Conservation (phyloP, 37 sponge, comb jelly and placozoan species). For the Trichoplax adhaerens region DNA sequence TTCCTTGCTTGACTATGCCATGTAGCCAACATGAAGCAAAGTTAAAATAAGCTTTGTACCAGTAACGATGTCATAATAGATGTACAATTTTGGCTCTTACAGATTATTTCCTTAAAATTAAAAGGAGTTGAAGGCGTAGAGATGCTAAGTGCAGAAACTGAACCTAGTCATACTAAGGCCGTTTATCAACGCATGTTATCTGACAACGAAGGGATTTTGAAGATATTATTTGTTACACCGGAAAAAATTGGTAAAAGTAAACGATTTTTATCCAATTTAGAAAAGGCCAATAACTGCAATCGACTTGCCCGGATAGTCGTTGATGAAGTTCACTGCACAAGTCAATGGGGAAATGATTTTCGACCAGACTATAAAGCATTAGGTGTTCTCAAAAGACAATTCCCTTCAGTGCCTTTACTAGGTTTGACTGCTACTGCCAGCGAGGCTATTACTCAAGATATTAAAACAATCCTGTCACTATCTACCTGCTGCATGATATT, state of each 20-base stretch:
- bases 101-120: no score
- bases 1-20: no score
- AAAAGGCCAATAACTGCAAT: constrained; percentile 56
- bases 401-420: constrained; percentile 59
- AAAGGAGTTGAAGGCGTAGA: no score
- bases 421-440: constrained; percentile 97
- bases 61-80: no score
- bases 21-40: no score
- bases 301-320: constrained; percentile 65
- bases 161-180: no score
- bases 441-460: constrained; percentile 43
- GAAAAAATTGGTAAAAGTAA: constrained; percentile 80
- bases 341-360: constrained; percentile 99
- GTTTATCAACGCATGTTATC: constrained; percentile 5
- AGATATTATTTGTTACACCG: constrained; percentile 81
- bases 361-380: constrained; percentile 85
- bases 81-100: no score
- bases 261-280: constrained; percentile 60
- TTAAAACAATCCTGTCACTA: constrained; percentile 29
- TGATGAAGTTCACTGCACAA: constrained; percentile 92
- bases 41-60: no score
- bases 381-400: constrained; percentile 68
- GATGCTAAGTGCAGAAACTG: no score
- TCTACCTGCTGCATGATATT: no score
- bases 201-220: constrained; percentile 25